Conservation (phyloP, 2,888 invertebrate species). For the Sipha maydis region DNA sequence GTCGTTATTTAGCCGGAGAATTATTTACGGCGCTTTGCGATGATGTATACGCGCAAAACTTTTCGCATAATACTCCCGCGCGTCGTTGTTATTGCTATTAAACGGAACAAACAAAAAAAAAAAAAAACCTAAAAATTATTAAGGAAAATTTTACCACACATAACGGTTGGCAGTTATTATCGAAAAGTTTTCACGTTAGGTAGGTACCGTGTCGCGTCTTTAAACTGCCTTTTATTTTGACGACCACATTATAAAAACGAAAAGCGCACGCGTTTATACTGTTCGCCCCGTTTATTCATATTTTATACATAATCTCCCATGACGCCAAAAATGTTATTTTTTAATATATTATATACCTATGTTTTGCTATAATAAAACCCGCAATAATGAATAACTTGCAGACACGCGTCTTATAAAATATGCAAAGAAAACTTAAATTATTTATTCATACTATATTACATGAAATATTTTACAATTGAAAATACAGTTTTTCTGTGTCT, state of each 20-base stretch:
- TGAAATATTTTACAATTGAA: too few relatives aligned
- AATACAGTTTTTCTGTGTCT: too few relatives aligned
- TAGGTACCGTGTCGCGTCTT: conserved; percentile 32
- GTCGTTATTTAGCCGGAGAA: conserved; percentile 42
- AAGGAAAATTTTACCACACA: neutral
- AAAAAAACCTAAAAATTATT: conserved; percentile 4
- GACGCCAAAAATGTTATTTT: neutral
- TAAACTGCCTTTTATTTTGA: conserved; percentile 39
- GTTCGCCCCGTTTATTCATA: conserved; percentile 7
- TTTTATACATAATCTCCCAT: neutral
- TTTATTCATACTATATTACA: too few relatives aligned
- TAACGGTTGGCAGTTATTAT: neutral
- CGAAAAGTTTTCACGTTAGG: conserved; percentile 36
- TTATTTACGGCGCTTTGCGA: conserved; percentile 48
- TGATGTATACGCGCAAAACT: conserved; percentile 20
- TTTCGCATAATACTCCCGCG: conserved; percentile 39
- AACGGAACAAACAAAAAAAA: neutral
- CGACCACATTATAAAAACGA: conserved; percentile 39
- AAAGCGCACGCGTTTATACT: neutral
- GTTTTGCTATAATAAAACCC: too few relatives aligned
- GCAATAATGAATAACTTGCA: too few relatives aligned
- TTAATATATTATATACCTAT: neutral
- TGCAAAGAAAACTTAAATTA: too few relatives aligned
- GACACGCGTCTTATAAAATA: too few relatives aligned
- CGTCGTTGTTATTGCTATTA: neutral